Evolutionary conservation across 2,113 vertebrate genomes (phyloP).

Genomic region (Ameiurus melas): DNA sequence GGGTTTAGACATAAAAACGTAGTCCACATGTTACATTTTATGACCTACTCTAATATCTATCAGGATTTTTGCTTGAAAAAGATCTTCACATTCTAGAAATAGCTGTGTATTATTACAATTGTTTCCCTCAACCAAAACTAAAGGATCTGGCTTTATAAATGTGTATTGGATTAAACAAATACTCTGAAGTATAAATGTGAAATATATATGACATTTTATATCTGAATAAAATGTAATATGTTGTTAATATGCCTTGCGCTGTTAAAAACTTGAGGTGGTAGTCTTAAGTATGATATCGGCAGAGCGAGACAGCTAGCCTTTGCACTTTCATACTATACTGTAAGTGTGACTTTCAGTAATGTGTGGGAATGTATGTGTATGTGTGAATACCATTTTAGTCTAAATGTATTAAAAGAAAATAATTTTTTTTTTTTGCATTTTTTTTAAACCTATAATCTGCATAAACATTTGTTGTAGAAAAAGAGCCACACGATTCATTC

Average conservation of each 20-base stretch:
- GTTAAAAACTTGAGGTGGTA: neutral
- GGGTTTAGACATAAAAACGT: neutral
- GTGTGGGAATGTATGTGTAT: neutral
- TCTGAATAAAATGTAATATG: neutral
- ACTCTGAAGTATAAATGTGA: neutral
- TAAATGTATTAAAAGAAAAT: conserved; percentile 3
- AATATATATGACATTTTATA: neutral
- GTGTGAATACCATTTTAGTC: neutral
- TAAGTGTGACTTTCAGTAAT: neutral
- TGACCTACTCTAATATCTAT: neutral
- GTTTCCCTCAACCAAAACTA: neutral
- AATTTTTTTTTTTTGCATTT: neutral
- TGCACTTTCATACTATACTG: neutral
- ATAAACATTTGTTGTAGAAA: neutral
- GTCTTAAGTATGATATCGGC: neutral
- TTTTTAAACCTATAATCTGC: neutral
- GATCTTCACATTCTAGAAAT: neutral
- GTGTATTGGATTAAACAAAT: neutral
- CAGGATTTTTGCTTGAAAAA: neutral
- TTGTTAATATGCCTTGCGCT: neutral
- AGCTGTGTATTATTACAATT: neutral
- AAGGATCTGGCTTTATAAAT: neutral
- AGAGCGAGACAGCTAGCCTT: conserved; percentile 17
- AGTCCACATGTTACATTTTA: neutral
- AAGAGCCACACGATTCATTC: neutral